Percentiles rank a stretch among this genome's conserved stretches.
phyloP scores from a whole-genome alignment of 2,888 invertebrate genomes.

The Aphidius colemani region DNA sequence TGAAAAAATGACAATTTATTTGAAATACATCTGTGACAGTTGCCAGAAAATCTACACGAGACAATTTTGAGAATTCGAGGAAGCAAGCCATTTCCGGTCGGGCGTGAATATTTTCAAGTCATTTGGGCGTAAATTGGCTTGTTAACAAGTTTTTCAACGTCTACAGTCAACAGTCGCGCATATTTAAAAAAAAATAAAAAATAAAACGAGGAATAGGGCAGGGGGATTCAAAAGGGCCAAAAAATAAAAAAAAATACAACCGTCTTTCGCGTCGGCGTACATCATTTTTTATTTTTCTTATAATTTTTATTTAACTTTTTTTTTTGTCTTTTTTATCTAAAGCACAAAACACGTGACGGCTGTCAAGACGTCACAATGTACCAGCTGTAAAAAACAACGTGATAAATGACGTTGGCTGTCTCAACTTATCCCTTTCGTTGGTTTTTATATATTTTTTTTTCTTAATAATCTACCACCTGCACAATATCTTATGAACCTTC shows the following conservation, averaged over 20 bases:
- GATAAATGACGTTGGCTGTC: conserved; percentile 35
- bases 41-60: conserved; percentile 1
- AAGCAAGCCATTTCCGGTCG: conserved; percentile 29
- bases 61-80: conserved; percentile 21
- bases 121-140: conserved; percentile 43
- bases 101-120: conserved; percentile 35
- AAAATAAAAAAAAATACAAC: too few relatives aligned
- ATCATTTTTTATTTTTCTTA: conserved; percentile 18
- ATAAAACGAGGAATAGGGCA: conserved; percentile 11
- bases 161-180: conserved; percentile 25
- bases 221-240: too few relatives aligned
- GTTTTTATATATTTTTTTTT: background rate
- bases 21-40: conserved; percentile 20
- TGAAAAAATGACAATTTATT: conserved; percentile 12
- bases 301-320: conserved; percentile 18
- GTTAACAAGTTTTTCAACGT: conserved; percentile 47
- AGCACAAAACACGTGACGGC: conserved; percentile 37
- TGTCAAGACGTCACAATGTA: conserved; percentile 32
- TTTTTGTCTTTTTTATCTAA: conserved; percentile 24
- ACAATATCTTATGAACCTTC: conserved; percentile 20
- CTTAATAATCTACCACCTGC: conserved; percentile 17
- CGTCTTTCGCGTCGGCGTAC: conserved; percentile 25
- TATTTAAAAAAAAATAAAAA: conserved; percentile 1
- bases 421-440: conserved; percentile 26
- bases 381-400: conserved; percentile 31